Base-by-base conservation (phyloP, 2,888 invertebrate genomes). In the Pammene fasciana region DNA sequence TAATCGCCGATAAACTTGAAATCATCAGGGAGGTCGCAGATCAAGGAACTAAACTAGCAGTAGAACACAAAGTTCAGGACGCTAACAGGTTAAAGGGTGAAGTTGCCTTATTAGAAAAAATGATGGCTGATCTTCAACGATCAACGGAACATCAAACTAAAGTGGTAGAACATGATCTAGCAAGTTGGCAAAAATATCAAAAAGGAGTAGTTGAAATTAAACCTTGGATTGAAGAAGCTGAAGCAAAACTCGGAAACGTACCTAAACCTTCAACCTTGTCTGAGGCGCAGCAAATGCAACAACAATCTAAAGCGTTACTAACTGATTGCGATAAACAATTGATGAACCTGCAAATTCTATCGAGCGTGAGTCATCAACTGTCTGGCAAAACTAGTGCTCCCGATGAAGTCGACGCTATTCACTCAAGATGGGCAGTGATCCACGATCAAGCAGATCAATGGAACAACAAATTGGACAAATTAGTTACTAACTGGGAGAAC, bases 201-300 rank as follows among this genome's bases (percentile, higher is more conserved):
- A 94, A 94, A 55, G 95, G 95, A 67, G 93, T 97, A 41, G 94
- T 96, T 71, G 95, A 96, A 84, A 94, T 98, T 62, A 96, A 96
- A 82, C 97, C 98, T 0, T 97, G 98, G 96, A 94, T 99, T 67
- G 97, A 97, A 83, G 94, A 96, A 82, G 96, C 97, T 16, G 98
- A 98, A 90, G 88, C 95, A n/a, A 96, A 96, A 88, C 94, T 97
- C 36, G 94, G 95, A 16, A 94, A 93, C 72, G 94, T 95, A 9
- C 94, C 96, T 6, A 97, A 97, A 85, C 97, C 98, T 16, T 89
- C 94, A 5, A 95, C 95, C 54, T 90, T 98, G 65, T 93, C 95
- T 73, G 98, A 99, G 90, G 97, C 97, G n/a, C 93, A 95, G 72
- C 94, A 96, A 76, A 93, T 97, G 83, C 95, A 96, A 82, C 93